Conservation (phyloP, 2,888 invertebrate genomes). For the Parasteatoda lunata region DNA sequence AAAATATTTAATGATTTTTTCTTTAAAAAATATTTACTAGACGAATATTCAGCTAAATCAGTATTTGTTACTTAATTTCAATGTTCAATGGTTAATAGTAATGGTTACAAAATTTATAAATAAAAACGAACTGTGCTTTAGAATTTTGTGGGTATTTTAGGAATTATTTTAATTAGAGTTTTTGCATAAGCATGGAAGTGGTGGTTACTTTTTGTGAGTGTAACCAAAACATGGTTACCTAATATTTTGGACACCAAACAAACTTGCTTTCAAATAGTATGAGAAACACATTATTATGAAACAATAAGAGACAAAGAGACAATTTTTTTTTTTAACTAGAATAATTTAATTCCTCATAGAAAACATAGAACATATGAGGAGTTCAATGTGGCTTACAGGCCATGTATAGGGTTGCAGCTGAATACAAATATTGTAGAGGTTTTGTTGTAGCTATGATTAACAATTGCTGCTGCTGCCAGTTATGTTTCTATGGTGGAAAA, state of each 20-base stretch:
- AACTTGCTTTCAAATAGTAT: too few species aligned
- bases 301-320: conserved; percentile 30
- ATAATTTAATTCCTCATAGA: conserved; percentile 69
- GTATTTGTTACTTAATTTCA: too few species aligned
- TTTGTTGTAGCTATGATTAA: conserved; percentile 24
- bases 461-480: conserved; percentile 64
- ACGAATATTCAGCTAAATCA: too few species aligned
- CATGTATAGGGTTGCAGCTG: conserved; percentile 68
- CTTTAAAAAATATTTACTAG: too few species aligned
- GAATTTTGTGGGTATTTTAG: too few species aligned
- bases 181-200: neutral
- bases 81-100: too few species aligned
- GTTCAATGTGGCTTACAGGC: conserved; percentile 68
- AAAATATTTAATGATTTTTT: too few species aligned
- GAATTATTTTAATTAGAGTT: too few species aligned
- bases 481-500: conserved; percentile 60
- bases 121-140: too few species aligned
- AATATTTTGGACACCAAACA: too few species aligned
- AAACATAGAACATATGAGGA: conserved; percentile 69
- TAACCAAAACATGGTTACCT: neutral
- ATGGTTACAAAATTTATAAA: too few species aligned
- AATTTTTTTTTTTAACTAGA: conserved; percentile 57
- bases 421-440: conserved; percentile 49
- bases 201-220: neutral
- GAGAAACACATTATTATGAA: neutral